Percentiles rank a stretch among this genome's conserved stretches.
These are phyloP conservation scores for Acanthacorydalis orientalis DNA, from an alignment of 2,888 invertebrate genomes.

Conservation along the genomic window DNA sequence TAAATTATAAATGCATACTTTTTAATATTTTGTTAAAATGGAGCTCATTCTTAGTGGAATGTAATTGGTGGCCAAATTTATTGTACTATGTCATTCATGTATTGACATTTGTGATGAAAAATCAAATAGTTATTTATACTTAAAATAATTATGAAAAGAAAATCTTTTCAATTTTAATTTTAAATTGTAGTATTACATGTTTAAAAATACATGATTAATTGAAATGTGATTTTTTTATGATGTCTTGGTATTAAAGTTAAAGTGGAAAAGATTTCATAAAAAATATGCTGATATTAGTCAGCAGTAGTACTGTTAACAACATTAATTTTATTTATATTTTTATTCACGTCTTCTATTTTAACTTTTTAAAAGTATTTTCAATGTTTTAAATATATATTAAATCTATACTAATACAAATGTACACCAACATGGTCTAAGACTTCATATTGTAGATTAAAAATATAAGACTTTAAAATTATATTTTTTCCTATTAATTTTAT, in stretches of 20 bases:
- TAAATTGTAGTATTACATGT: neutral
- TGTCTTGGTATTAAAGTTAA: neutral
- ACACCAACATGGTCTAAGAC: neutral
- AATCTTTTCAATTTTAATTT: neutral
- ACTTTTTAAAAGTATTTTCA: neutral
- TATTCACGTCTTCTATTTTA: neutral
- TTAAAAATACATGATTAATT: neutral
- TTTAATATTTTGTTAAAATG: too few species aligned
- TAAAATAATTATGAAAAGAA: too few species aligned
- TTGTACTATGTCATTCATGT: too few species aligned
- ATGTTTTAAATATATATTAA: neutral
- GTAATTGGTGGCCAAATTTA: too few species aligned
- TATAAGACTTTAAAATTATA: too few species aligned
- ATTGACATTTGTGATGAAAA: too few species aligned
- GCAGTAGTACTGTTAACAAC: neutral
- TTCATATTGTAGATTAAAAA: neutral
- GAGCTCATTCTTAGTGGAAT: neutral
- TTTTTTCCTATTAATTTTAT: too few species aligned
- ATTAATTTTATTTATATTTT: neutral
- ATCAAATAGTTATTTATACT: too few species aligned
- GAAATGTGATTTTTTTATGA: neutral
- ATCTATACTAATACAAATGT: neutral
- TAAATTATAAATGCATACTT: too few species aligned
- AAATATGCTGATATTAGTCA: constrained; percentile 1
- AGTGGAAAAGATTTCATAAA: neutral